Base-by-base conservation (phyloP, 2,888 invertebrate species). In the Suillia variegata region DNA sequence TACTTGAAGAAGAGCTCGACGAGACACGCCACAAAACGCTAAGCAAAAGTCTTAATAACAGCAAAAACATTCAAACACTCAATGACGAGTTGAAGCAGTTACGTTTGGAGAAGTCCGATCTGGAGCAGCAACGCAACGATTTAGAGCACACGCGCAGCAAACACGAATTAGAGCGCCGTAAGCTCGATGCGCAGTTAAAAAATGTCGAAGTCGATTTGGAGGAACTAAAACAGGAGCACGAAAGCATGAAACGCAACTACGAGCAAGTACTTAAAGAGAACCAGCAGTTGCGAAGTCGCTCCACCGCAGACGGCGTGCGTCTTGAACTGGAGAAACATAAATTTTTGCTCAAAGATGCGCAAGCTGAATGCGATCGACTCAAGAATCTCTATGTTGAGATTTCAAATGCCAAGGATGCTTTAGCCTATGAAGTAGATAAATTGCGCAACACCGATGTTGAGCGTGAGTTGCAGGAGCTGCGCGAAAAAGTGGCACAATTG, bases 341-440 rank as follows among this genome's bases (percentile, higher is more conserved):
- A 63, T 80, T 81, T 8, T 80, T 85, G 42, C 76, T 87, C 0
- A 85, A 85, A 52, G 85, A 86, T 57, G 82, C 86, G 1, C 80
- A 85, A 50, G 81, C 82, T 17, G 87, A 87, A 65, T 85, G 85
- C 42, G 83, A 84, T 2, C 85, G 87, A 3, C 73, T 87, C 0
- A 87, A 87, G 67, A 84, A 80, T 21, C 73, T 86, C 5, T 87
- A 84, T 61, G 82, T 83, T 53, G 79, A 87, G 77, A 87, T 87
- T 2, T 87, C 87, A 62, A 85, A 85, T 62, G 83, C 85, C 5
- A 86, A 88, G 51, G 88, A 88, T 58, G 74, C 85, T n/a, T 78
- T 86, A 3, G 78, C 84, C 21, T 83, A 85, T 63, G 86, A 88
- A 70, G 71, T 88, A 45, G 85, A 84, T 66, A 85, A 87, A 54